A percentile compares a stretch with the other conserved stretches of the same genome.
These are phyloP conservation scores for Hippoglossus hippoglossus DNA, from an alignment of 2,797 vertebrate species.

Conservation along the genomic window DNA sequence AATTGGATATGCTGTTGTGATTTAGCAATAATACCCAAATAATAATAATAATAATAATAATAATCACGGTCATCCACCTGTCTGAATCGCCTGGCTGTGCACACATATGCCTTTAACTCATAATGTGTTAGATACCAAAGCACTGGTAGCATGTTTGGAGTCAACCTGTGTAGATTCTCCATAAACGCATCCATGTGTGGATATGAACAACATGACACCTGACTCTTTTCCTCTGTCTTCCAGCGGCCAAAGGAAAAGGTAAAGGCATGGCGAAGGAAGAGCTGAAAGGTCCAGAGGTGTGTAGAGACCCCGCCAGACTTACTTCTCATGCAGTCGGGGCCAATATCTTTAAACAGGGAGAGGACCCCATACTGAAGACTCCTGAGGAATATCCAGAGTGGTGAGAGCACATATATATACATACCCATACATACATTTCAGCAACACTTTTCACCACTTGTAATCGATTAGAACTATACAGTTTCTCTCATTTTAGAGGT, in stretches of 20 bases:
- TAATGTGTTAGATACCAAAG: not conserved
- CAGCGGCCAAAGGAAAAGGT: slow-evolving; percentile 86
- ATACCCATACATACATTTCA: not conserved
- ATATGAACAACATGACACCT: not conserved
- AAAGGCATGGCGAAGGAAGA: slow-evolving; percentile 84
- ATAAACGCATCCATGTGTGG: not conserved
- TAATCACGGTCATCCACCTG: too few relatives aligned
- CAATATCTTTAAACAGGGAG: slow-evolving; percentile 91
- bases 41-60: not conserved
- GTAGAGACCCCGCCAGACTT: slow-evolving; percentile 88
- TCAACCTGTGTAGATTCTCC: not conserved
- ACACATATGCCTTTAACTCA: not conserved
- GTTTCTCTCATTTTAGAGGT: too few relatives aligned
- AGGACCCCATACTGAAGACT: slow-evolving; percentile 88
- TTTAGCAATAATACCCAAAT: not conserved
- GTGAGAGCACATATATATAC: slow-evolving; percentile 68
- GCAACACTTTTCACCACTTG: not conserved
- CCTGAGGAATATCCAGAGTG: slow-evolving; percentile 90
- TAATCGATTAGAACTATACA: too few relatives aligned
- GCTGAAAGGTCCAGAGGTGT: slow-evolving; percentile 89
- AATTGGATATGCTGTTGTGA: too few relatives aligned
- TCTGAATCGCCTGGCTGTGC: too few relatives aligned
- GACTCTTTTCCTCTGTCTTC: not conserved
- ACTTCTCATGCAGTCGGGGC: slow-evolving; percentile 88
- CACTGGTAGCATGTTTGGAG: not conserved